Percentiles rank a stretch among this genome's conserved stretches.
phyloP scores from a whole-genome alignment of 1,140 invertebrate species.

The Paracyclopina nana region DNA sequence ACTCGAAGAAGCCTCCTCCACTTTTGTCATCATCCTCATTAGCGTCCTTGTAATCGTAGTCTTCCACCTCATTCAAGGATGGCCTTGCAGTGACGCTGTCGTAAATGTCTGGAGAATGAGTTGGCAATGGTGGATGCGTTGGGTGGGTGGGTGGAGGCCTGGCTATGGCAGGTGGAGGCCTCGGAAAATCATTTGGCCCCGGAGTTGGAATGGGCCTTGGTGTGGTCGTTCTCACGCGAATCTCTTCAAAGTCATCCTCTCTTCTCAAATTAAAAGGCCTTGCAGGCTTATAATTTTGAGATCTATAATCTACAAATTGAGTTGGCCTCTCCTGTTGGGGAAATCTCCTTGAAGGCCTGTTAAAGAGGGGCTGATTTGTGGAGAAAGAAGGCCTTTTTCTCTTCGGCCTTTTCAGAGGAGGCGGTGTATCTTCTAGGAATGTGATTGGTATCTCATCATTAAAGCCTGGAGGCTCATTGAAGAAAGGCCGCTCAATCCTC shows the following conservation, averaged over 20 bases:
- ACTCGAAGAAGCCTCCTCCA: neutral
- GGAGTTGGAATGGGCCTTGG: neutral
- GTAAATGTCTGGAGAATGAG: neutral
- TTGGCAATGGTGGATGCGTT: neutral
- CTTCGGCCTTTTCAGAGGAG: neutral
- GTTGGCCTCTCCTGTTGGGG: neutral
- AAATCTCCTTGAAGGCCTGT: neutral
- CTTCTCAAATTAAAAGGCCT: no score
- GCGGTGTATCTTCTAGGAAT: no score
- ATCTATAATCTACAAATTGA: neutral
- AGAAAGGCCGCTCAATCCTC: no score
- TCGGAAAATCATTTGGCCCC: neutral
- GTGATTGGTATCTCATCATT: no score
- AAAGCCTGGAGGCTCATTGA: no score
- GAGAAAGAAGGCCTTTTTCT: neutral
- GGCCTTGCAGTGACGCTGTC: neutral
- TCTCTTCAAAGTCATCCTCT: neutral
- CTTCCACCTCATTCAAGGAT: neutral
- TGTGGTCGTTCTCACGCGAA: neutral
- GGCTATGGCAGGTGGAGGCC: neutral
- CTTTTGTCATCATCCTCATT: neutral
- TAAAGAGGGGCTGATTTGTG: neutral
- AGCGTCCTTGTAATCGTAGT: neutral
- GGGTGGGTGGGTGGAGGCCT: neutral
- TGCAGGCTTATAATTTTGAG: neutral